Conservation (phyloP, 2,113 vertebrate genomes). For the Phyllopteryx taeniolatus region DNA sequence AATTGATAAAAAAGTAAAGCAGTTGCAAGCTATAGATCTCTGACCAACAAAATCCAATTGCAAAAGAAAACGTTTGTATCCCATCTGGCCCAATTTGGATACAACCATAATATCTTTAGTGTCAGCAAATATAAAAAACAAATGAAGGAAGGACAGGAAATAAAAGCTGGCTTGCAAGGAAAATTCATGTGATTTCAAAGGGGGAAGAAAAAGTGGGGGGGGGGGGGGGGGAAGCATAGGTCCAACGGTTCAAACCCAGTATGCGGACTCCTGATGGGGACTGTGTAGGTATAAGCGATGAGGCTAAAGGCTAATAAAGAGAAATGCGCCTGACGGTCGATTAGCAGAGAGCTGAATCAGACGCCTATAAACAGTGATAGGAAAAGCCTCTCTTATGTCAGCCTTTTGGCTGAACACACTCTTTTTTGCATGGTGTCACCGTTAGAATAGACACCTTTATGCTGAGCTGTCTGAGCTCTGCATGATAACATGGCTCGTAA, state of each 20-base stretch:
- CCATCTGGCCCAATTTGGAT: too few relatives aligned
- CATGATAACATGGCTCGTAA: slow-evolving; percentile 32
- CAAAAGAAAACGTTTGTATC: too few relatives aligned
- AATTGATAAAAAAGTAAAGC: too few relatives aligned
- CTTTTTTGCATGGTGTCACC: slow-evolving; percentile 23
- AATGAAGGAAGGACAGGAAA: too few relatives aligned
- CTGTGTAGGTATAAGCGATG: slow-evolving; percentile 14
- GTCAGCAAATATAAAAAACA: too few relatives aligned
- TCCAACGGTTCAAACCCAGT: not conserved
- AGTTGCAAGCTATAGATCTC: too few relatives aligned
- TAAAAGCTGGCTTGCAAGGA: too few relatives aligned
- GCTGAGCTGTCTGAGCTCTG: slow-evolving; percentile 31
- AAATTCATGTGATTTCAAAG: not conserved
- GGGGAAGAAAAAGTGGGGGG: not conserved
- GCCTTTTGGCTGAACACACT: slow-evolving; percentile 53
- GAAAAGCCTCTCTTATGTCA: slow-evolving; percentile 29
- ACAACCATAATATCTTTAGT: too few relatives aligned
- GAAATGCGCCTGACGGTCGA: slow-evolving; percentile 42
- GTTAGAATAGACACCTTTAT: slow-evolving; percentile 21
- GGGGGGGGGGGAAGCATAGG: not conserved
- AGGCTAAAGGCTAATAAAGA: slow-evolving; percentile 50
- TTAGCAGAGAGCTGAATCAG: slow-evolving; percentile 61
- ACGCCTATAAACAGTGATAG: slow-evolving; percentile 60
- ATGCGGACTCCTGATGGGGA: not conserved
- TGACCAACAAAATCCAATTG: too few relatives aligned